Base-by-base conservation (phyloP, 2,888 invertebrate species). In the Drosophila paramelanica region DNA sequence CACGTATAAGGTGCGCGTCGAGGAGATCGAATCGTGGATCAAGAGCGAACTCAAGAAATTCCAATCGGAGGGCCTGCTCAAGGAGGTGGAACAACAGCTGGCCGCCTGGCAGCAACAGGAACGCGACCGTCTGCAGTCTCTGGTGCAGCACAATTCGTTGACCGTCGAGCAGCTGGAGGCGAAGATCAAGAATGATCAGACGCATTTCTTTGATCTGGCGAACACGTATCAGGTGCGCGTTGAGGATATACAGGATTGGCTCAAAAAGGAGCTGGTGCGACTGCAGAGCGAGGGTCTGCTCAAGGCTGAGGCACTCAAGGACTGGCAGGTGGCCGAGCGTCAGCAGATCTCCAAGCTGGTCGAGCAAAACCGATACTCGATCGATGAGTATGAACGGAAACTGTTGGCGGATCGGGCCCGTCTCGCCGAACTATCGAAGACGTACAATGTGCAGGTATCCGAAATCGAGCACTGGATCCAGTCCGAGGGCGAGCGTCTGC, bases 11-110 rank as follows among this genome's bases (percentile, higher is more conserved):
- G 84, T 91, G 3, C 89, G 90, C 45, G 89, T 92, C 7, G 88
- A 89, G n/a, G 92, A 92, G 64, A 88, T 92, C 1, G 91, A 92
- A 23, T 79, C 86, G 8, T 92, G 92, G 92, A 86, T 92, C 8
- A 79, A 78, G 55, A 89, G 88, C 20, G 91, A 92, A 53, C 86
- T 91, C 0, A 82, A 89, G 39, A 82, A 90, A 13, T 81, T 92
- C 61, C 89, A 91, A 39, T 86, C 85, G 3, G 85, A 91, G 65
- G 92, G 92, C 41, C 77, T 91, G 17, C 67, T 92, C 25, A 91
- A 89, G 60, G 91, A 90, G 1, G 90, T 92, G 10, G 88, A 91
- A 14, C 82, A 89, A 39, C 90, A 92, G 64, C 64, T 92, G 46
- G 85, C 68, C 0, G 67, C 76, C 8, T 92, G 92, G 92, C 92